These are phyloP conservation scores for Platichthys flesus DNA, from an alignment of 2,113 vertebrate species.

Conservation along the genomic window DNA sequence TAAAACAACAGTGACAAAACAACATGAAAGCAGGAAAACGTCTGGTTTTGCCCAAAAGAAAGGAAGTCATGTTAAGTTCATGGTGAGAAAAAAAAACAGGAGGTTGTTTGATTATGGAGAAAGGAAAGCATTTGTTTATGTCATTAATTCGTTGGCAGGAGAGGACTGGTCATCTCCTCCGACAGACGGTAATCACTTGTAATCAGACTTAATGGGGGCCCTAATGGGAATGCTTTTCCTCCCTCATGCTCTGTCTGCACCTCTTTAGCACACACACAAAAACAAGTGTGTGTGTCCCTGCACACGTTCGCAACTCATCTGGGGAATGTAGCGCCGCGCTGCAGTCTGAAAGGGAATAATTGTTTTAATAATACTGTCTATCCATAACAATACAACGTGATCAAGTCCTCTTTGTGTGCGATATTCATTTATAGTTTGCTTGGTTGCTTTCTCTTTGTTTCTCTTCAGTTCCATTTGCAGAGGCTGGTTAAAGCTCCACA, in stretches of 20 bases:
- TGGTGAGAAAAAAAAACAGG: neutral
- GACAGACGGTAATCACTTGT: slow-evolving; percentile 53
- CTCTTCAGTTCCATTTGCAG: slow-evolving; percentile 3
- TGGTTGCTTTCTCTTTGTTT: neutral
- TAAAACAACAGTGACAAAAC: slow-evolving; percentile 18
- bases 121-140: slow-evolving; percentile 51
- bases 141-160: slow-evolving; percentile 45
- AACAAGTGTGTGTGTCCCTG: neutral
- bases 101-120: slow-evolving; percentile 19
- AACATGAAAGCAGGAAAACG: slow-evolving; percentile 3
- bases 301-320: neutral
- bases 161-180: slow-evolving; percentile 40
- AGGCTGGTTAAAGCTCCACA: neutral
- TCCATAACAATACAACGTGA: slow-evolving; percentile 28
- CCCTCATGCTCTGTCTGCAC: slow-evolving; percentile 19
- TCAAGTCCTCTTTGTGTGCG: slow-evolving; percentile 12
- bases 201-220: slow-evolving; percentile 59
- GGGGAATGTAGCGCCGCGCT: neutral
- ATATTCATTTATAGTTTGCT: slow-evolving; percentile 17
- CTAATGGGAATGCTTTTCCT: slow-evolving; percentile 48
- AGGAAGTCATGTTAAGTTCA: slow-evolving; percentile 16
- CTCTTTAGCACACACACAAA: neutral
- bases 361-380: slow-evolving; percentile 24
- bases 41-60: neutral
- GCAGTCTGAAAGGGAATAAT: slow-evolving; percentile 28